Conservation (phyloP, 2,888 invertebrate genomes). For the Tetanocera ferruginea region DNA sequence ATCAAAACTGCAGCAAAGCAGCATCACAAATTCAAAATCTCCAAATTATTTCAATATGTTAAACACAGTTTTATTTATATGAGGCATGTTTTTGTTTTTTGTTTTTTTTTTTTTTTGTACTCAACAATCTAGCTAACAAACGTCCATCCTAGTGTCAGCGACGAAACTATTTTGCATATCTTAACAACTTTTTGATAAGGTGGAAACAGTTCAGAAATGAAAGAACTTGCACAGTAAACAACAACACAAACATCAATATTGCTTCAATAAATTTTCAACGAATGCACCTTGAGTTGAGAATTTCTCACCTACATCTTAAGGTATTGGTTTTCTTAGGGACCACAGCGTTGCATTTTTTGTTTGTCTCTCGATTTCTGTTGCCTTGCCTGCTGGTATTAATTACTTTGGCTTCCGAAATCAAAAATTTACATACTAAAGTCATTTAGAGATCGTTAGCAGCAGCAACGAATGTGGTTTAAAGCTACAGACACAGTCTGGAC, state of each 20-base stretch:
- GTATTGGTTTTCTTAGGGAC: constrained; percentile 11
- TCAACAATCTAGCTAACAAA: not conserved
- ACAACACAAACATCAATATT: constrained; percentile 29
- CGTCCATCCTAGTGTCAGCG: not conserved
- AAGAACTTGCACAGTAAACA: not conserved
- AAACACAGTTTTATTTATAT: constrained; percentile 22
- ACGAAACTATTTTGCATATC: constrained; percentile 14
- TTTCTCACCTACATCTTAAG: constrained; percentile 57
- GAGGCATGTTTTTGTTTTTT: not conserved
- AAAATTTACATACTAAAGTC: constrained; percentile 63
- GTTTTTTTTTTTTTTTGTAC: no score
- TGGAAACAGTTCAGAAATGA: constrained; percentile 3
- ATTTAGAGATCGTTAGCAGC: constrained; percentile 30
- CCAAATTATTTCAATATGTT: constrained; percentile 30
- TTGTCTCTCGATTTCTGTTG: constrained; percentile 41
- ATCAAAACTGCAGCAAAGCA: constrained; percentile 33
- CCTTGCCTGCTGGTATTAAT: constrained; percentile 67
- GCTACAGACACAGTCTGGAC: not conserved
- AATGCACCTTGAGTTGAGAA: constrained; percentile 40
- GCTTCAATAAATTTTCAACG: constrained; percentile 43
- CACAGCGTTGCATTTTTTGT: constrained; percentile 40
- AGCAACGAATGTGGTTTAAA: not conserved
- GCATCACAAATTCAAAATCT: constrained; percentile 26
- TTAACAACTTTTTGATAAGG: constrained; percentile 12
- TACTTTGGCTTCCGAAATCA: constrained; percentile 70